Conservation (phyloP, 2,113 vertebrate species). For the Axis porcinus region DNA sequence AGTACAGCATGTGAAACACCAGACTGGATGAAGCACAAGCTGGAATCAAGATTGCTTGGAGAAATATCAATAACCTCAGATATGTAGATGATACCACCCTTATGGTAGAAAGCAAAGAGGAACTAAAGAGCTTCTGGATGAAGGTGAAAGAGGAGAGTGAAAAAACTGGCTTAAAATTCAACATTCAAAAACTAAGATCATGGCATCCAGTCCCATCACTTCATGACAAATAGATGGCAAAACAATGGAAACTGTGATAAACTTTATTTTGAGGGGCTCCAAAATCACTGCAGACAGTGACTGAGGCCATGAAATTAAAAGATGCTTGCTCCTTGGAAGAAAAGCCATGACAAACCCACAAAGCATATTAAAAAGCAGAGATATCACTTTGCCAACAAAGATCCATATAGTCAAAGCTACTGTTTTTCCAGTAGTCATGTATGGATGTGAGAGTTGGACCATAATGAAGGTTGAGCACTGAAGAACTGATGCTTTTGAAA, state of each 20-base stretch:
- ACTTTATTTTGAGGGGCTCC: neutral
- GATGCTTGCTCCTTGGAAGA: neutral
- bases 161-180: neutral
- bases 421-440: neutral
- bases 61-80: neutral
- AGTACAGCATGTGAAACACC: accelerated
- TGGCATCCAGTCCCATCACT: neutral
- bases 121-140: neutral
- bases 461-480: neutral
- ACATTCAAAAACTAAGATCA: neutral
- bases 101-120: neutral
- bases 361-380: neutral
- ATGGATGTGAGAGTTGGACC: neutral
- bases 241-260: neutral
- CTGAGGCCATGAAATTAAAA: neutral
- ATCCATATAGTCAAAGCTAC: neutral
- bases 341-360: neutral
- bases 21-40: neutral
- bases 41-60: neutral
- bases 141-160: neutral
- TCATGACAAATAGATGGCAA: neutral
- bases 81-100: neutral
- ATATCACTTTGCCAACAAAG: neutral
- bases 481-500: neutral
- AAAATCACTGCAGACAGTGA: neutral